phyloP scores from a whole-genome alignment of 2,797 vertebrate genomes.

The Knipowitschia caucasica region DNA sequence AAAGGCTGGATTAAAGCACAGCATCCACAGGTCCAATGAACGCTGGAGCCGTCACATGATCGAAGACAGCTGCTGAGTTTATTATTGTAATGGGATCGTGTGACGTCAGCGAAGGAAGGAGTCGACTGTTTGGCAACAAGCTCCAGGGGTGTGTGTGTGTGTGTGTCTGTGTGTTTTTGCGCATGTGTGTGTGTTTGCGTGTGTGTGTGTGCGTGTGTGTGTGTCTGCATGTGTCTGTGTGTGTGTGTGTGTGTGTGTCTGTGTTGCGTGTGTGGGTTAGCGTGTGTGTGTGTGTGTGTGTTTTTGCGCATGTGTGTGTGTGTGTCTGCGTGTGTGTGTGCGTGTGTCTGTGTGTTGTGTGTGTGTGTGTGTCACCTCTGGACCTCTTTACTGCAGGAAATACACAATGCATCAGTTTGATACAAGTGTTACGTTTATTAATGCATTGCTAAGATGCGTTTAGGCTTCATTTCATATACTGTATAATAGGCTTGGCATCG shows the following conservation, averaged over 20 bases:
- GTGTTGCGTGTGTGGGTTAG: not conserved
- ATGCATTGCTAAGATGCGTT: not conserved
- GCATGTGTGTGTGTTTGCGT: too few relatives aligned
- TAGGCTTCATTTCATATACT: not conserved
- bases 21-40: too few relatives aligned
- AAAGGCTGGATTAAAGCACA: slow-evolving; percentile 22
- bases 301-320: too few relatives aligned
- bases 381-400: slow-evolving; percentile 8
- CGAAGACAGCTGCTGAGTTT: slow-evolving; percentile 41
- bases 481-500: not conserved
- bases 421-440: slow-evolving; percentile 14
- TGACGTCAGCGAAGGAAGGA: slow-evolving; percentile 30
- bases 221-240: slow-evolving; percentile 9
- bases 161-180: too few relatives aligned
- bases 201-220: too few relatives aligned
- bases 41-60: slow-evolving; percentile 28
- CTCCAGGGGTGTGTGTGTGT: slow-evolving; percentile 4
- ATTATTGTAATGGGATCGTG: slow-evolving; percentile 22
- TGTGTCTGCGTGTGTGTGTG: too few relatives aligned
- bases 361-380: slow-evolving; percentile 12
- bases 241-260: too few relatives aligned
- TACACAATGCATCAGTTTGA: slow-evolving; percentile 14
- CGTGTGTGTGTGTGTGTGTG: too few relatives aligned
- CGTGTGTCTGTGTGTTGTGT: too few relatives aligned
- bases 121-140: slow-evolving; percentile 22